Conservation (phyloP, 2,797 vertebrate genomes). For the Sphaeramia orbicularis region DNA sequence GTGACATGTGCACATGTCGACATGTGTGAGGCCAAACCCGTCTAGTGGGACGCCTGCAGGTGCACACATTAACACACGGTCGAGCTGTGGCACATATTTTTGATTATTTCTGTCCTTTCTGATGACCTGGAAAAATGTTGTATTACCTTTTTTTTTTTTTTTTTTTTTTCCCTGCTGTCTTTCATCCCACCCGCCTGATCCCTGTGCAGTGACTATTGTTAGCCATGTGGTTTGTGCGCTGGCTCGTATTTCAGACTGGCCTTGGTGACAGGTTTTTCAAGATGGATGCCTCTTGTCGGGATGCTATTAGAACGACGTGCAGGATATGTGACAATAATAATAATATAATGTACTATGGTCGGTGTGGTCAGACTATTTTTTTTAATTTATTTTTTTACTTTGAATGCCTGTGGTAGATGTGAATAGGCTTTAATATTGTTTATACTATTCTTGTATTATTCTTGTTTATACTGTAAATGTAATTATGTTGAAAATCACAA, state of each 20-base stretch:
- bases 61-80: slow-evolving; percentile 16
- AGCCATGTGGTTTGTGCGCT: slow-evolving; percentile 12
- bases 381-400: no score
- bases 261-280: slow-evolving; percentile 40
- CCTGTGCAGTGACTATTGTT: slow-evolving; percentile 39
- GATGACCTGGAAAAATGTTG: slow-evolving; percentile 33
- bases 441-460: no score
- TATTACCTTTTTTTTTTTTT: slow-evolving; percentile 23
- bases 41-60: slow-evolving; percentile 6
- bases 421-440: no score
- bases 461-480: no score
- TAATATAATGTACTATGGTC: not conserved
- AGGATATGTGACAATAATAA: slow-evolving; percentile 2
- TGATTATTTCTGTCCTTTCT: not conserved
- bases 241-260: slow-evolving; percentile 46
- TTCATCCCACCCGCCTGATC: slow-evolving; percentile 28
- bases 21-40: not conserved
- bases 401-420: no score
- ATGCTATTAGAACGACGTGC: slow-evolving; percentile 27
- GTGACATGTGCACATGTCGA: not conserved
- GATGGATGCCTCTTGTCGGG: slow-evolving; percentile 45
- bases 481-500: no score
- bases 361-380: no score
- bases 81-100: not conserved
- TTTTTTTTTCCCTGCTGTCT: slow-evolving; percentile 11